Conservation (phyloP, 2,888 invertebrate species). For the Busseola fusca region DNA sequence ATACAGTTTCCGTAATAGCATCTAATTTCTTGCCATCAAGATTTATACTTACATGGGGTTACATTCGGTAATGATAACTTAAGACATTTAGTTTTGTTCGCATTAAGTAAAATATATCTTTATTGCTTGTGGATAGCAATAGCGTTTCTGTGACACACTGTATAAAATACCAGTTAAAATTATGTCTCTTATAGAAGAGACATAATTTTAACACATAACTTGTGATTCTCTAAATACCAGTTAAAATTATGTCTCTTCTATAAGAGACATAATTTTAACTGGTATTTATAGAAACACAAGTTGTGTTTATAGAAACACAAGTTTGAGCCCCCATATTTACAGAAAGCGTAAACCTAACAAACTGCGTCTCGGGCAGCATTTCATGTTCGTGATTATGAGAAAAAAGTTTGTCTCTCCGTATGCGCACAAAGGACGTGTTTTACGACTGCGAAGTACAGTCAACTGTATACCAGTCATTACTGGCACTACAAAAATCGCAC, state of each 20-base stretch:
- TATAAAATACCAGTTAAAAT: not conserved
- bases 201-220: constrained; percentile 1
- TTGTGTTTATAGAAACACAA: not conserved
- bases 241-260: not conserved
- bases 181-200: not conserved
- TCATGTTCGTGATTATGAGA: constrained; percentile 52
- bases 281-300: no score
- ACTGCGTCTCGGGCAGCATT: constrained; percentile 33
- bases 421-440: constrained; percentile 47
- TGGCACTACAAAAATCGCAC: not conserved
- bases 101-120: no score
- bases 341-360: constrained; percentile 33
- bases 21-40: no score
- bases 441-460: constrained; percentile 26
- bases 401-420: constrained; percentile 49
- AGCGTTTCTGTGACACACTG: no score
- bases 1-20: no score
- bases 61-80: no score
- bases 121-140: no score
- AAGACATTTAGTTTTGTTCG: no score
- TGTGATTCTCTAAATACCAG: no score
- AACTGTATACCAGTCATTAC: not conserved
- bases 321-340: constrained; percentile 21
- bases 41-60: no score
- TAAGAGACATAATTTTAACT: not conserved